Base-by-base conservation (phyloP, 2,113 vertebrate species). In the Corydoras maculifer region DNA sequence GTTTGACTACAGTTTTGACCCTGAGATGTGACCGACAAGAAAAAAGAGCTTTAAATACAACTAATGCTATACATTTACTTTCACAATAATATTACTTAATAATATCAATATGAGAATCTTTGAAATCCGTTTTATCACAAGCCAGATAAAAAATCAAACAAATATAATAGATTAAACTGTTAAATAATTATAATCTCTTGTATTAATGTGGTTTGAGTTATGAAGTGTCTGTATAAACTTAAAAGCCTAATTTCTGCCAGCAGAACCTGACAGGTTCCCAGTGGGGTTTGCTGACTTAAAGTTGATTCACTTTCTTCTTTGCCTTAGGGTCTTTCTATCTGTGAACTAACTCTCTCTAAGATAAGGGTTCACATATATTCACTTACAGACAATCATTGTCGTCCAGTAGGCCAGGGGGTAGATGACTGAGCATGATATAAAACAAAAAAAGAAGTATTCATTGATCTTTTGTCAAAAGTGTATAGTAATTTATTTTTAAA, bases 271-370 rank as follows among this genome's bases (percentile, higher is more conserved):
- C 75, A 32, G 58, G 62, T 31, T 78, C 82, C 78, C 80, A 57
- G 68, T 29, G 63, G 85, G 80, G 73, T 78, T 58, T 73, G 81
- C 81, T 80, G 83, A 84, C 74, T 85, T 84, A 82, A 81, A 78
- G 72, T 49, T 12, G 49, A 69, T 75, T 65, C 67, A 31, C 62
- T 48, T 49, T 25, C 11, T 57, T 81, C 76, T 77, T 75, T 9
- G 85, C 87, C 86, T 76, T 72, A 0, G 84, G 88, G 79, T 68
- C 72, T 70, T 84, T 86, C 80, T 84, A 81, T 86, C 84, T 87
- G 75, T 55, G 64, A 72, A 69, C 78, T 78, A 75, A 77, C 77
- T 77, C 67, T 72, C 77, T 76, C 80, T 73, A 77, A 77, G 75
- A 83, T 58, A 73, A 78, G 73, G 69, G 69, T 89, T 88, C 87